phyloP scores from a whole-genome alignment of 1,140 invertebrate genomes.

The Tetramorium alpestre region DNA sequence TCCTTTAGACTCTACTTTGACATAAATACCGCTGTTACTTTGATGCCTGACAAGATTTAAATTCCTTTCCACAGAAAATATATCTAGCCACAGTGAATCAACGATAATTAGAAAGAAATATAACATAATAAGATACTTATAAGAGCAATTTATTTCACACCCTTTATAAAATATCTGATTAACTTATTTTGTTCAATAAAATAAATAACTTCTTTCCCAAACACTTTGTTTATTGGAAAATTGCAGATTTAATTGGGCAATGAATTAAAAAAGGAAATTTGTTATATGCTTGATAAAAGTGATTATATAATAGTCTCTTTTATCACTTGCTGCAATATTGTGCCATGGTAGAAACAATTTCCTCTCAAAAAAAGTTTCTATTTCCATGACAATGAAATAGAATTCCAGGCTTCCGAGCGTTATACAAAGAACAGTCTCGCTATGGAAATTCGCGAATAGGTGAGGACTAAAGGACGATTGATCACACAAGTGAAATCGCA shows the following conservation, averaged over 20 bases:
- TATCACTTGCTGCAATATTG: conserved; percentile 36
- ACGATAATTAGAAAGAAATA: neutral
- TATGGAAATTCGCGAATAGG: neutral
- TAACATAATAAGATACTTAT: neutral
- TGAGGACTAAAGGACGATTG: neutral
- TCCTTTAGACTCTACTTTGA: neutral
- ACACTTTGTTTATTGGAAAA: neutral
- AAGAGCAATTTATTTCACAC: neutral
- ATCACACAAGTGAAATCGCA: conserved; percentile 26
- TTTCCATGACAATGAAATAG: conserved; percentile 43
- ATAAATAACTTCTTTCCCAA: neutral
- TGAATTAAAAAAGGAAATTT: conserved; percentile 15
- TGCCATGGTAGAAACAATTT: conserved; percentile 16
- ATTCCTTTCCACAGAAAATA: neutral
- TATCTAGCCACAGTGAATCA: neutral
- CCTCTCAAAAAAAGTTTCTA: neutral
- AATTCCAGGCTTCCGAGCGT: neutral
- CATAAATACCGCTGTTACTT: neutral
- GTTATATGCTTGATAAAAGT: conserved; percentile 5
- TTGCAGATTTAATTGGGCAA: neutral
- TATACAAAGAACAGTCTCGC: conserved; percentile 14
- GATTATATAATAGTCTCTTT: conserved; percentile 13
- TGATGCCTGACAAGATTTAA: neutral
- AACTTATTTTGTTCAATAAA: neutral
- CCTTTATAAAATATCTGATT: neutral